Evolutionary conservation across 2,797 vertebrate species (phyloP).

Genomic region (Sebastes umbrosus): DNA sequence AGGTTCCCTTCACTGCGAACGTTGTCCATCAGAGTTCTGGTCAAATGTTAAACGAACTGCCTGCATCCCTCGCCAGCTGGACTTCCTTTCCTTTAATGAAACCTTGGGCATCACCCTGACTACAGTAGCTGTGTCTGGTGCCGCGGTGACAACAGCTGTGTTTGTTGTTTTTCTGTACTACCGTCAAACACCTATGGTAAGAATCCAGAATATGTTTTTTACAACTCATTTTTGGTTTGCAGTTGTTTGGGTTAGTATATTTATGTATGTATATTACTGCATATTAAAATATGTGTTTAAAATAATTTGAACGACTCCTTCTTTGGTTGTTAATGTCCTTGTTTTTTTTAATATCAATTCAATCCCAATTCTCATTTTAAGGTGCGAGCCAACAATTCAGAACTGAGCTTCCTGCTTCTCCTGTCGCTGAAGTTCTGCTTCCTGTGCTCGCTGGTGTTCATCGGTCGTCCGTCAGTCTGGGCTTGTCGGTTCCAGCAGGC

Average conservation of each 20-base stretch:
- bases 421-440: conserved; percentile 78
- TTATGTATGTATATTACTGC: no score
- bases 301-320: not conserved
- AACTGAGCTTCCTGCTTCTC: conserved; percentile 77
- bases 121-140: conserved; percentile 71
- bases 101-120: conserved; percentile 78
- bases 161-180: conserved; percentile 76
- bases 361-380: conserved; percentile 6
- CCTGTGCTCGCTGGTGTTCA: conserved; percentile 76
- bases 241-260: not conserved
- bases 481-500: conserved; percentile 64
- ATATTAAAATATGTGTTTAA: not conserved
- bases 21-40: conserved; percentile 80
- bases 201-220: conserved; percentile 12
- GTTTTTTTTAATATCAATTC: not conserved
- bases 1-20: conserved; percentile 76
- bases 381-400: conserved; percentile 80
- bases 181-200: conserved; percentile 79
- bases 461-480: conserved; percentile 64
- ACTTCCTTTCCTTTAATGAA: conserved; percentile 81
- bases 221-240: not conserved
- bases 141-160: conserved; percentile 69
- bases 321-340: not conserved
- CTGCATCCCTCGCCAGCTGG: conserved; percentile 74
- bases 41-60: conserved; percentile 67